Conservation (phyloP, 92 coral and sea anemone species). For the Bergia puertoricense region DNA sequence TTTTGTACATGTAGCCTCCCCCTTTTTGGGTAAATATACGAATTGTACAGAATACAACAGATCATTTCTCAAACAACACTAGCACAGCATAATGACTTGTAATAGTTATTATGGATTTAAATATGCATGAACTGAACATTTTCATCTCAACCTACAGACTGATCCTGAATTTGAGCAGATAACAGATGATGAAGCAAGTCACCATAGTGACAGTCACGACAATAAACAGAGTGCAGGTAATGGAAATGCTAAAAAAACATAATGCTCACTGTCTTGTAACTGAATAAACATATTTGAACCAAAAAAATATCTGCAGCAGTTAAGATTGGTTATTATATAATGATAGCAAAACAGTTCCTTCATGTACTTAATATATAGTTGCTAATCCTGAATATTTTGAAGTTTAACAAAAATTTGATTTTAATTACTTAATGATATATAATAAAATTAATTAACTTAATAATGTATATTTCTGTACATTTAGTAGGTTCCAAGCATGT, state of each 20-base stretch:
- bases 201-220: conserved; percentile 4
- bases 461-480: background rate
- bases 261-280: background rate
- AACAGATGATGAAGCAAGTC: conserved; percentile 72
- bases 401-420: background rate
- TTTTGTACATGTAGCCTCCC: too few relatives aligned
- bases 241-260: background rate
- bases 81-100: too few relatives aligned
- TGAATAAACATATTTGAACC: background rate
- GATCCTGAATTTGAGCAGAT: conserved; percentile 78
- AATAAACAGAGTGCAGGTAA: conserved; percentile 15
- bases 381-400: background rate
- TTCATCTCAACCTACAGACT: conserved; percentile 42
- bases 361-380: too few relatives aligned
- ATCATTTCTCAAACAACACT: too few relatives aligned
- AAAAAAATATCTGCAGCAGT: too few relatives aligned
- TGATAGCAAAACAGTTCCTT: background rate
- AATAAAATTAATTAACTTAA: too few relatives aligned
- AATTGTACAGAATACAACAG: too few relatives aligned
- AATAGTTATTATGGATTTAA: background rate
- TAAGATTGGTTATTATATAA: too few relatives aligned
- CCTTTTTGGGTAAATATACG: too few relatives aligned
- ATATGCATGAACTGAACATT: background rate
- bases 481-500: conserved; percentile 59
- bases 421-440: background rate